Evolutionary conservation across 1,140 invertebrate genomes (phyloP), one percentile per base, ranked within the genome.

Genomic region (Tetragnatha versicolor): DNA sequence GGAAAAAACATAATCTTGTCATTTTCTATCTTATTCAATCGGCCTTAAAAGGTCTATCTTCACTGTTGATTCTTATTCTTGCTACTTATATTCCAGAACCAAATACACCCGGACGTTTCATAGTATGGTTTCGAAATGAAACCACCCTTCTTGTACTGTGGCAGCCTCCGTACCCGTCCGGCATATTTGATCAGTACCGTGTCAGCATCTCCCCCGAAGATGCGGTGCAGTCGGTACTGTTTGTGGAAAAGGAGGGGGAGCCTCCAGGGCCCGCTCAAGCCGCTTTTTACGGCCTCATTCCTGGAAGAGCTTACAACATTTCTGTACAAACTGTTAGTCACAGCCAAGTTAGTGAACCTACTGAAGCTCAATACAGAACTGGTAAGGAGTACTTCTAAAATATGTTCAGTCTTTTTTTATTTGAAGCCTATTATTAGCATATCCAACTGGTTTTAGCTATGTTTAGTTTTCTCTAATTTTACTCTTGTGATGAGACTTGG

Each of bases 91-190:
- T 35, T 47, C 22, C 35, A 81, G 80, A 94, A 85, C 95, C 95
- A 6, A 96, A 96, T 86, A 95, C 94, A 53, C 94, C 94, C 20
- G 95, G 94, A 60, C 94, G 96, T 85, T 97, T 97, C 85, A 97
- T 97, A 82, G 95, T 97, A 31, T 97, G 95, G 94, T 97, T 96
- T 86, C 89, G 95, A 58, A 97, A 97, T 86, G 94, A 97, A 88
- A 97, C 95, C 10, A 97, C 95, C 27, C 88, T 97, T 75, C 88
- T 97, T 80, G 95, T 97, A 66, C 87, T 97, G 42, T 97, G 95
- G 94, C 94, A 97, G 85, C 95, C 95, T 63, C 95, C 95, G 5
- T 97, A 96, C 88, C 95, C 95, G 79, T 90, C 94, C 51, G 95
- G 94, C 20, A 82, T 83, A n/a, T 84, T 84, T 77, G 82, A 84